phyloP scores from a whole-genome alignment of 2,797 vertebrate species.

The Oceanodroma leucorhoa region DNA sequence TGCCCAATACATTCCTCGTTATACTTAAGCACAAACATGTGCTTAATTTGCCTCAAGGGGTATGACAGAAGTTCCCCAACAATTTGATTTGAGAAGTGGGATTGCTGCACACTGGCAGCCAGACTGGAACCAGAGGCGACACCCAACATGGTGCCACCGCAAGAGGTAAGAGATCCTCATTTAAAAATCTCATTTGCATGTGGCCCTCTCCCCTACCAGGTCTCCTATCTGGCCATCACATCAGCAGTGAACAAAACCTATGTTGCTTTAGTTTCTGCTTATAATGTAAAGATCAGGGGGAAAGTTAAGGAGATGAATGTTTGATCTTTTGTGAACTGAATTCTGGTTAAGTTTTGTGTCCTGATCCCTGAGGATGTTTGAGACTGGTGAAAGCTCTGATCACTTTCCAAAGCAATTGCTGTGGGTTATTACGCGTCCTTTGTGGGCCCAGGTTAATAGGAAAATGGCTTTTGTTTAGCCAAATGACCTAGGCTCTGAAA shows the following conservation, averaged over 20 bases:
- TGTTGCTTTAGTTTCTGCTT: background rate
- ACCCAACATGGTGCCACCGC: background rate
- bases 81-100: background rate
- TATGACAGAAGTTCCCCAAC: background rate
- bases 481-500: background rate
- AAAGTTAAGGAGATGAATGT: background rate
- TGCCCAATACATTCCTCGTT: background rate
- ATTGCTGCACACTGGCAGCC: background rate
- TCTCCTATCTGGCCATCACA: background rate
- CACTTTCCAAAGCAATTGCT: background rate
- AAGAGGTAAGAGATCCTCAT: background rate
- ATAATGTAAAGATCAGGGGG: background rate
- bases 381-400: background rate
- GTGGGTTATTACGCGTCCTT: background rate
- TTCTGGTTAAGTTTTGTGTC: background rate
- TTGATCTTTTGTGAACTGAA: background rate
- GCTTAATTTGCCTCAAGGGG: background rate
- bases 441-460: background rate
- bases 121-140: background rate
- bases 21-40: background rate
- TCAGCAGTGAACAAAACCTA: background rate
- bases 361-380: background rate
- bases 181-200: background rate
- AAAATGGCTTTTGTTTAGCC: background rate
- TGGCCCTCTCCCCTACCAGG: accelerated